phyloP scores from a whole-genome alignment of 2,888 invertebrate genomes.

The Octonoba sinensis region DNA sequence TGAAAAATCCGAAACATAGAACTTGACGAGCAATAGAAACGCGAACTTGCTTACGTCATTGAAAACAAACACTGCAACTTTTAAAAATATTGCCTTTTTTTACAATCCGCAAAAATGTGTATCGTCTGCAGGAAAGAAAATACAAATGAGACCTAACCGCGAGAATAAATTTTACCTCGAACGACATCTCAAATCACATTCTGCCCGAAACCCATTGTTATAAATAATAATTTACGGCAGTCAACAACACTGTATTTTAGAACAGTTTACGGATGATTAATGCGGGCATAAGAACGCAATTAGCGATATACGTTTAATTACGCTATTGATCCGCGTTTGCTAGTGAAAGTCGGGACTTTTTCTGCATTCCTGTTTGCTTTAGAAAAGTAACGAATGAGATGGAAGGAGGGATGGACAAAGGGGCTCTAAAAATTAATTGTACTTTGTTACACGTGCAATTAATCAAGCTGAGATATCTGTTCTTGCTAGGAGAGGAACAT shows the following conservation, averaged over 20 bases:
- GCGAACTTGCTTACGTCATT: too few relatives aligned
- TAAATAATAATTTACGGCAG: conserved; percentile 48
- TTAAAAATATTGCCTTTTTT: too few relatives aligned
- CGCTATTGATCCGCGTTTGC: conserved; percentile 53
- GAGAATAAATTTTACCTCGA: too few relatives aligned
- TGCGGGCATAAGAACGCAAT: conserved; percentile 61
- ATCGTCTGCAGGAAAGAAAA: too few relatives aligned
- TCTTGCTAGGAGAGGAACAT: conserved; percentile 51
- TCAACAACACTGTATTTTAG: conserved; percentile 53
- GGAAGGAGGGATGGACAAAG: conserved; percentile 20
- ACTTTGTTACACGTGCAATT: conserved; percentile 61
- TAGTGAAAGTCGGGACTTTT: conserved; percentile 31
- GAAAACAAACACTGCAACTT: too few relatives aligned
- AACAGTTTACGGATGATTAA: conserved; percentile 55
- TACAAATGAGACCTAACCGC: too few relatives aligned
- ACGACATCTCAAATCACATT: too few relatives aligned
- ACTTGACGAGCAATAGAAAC: too few relatives aligned
- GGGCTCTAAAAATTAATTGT: conserved; percentile 61
- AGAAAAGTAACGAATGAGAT: conserved; percentile 26
- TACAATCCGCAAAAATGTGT: too few relatives aligned
- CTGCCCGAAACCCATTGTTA: conserved; percentile 22
- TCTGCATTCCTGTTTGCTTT: conserved; percentile 14
- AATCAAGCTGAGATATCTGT: conserved; percentile 59
- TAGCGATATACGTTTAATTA: conserved; percentile 62
- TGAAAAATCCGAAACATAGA: too few relatives aligned